phyloP scores from a whole-genome alignment of 2,888 invertebrate species.

The Caenorhabditis sulstoni region DNA sequence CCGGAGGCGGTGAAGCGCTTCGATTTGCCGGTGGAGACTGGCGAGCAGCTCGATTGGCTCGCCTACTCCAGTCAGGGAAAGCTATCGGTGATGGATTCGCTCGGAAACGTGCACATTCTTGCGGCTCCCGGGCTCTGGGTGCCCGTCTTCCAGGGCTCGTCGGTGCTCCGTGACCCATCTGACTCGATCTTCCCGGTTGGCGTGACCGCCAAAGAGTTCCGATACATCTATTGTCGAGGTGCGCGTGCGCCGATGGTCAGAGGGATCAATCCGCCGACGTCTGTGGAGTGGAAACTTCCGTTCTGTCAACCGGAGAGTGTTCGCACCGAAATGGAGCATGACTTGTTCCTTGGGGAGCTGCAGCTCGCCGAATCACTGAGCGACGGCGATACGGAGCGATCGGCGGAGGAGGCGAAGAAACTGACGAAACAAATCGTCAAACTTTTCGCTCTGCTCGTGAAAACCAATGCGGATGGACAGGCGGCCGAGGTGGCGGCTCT shows the following conservation, averaged over 20 bases:
- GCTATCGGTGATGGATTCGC: slow-evolving; percentile 71
- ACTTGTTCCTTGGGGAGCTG: slow-evolving; percentile 71
- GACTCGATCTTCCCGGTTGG: slow-evolving; percentile 76
- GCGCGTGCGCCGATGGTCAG: slow-evolving; percentile 60
- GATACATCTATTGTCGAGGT: slow-evolving; percentile 75
- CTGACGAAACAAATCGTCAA: slow-evolving; percentile 61
- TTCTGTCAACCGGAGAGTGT: slow-evolving; percentile 61
- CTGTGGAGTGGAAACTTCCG: slow-evolving; percentile 68
- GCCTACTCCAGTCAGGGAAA: slow-evolving; percentile 71
- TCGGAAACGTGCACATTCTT: slow-evolving; percentile 61
- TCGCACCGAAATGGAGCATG: slow-evolving; percentile 68
- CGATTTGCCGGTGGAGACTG: slow-evolving; percentile 55
- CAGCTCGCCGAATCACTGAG: slow-evolving; percentile 42
- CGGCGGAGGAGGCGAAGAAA: slow-evolving; percentile 2
- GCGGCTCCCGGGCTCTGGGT: slow-evolving; percentile 70
- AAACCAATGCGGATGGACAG: slow-evolving; percentile 63
- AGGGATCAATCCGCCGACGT: slow-evolving; percentile 64
- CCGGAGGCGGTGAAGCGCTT: slow-evolving; percentile 20
- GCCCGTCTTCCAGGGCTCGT: slow-evolving; percentile 73
- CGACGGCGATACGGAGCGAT: neutral
- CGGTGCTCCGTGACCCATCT: slow-evolving; percentile 57
- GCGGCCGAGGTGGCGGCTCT: slow-evolving; percentile 72
- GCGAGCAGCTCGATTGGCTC: slow-evolving; percentile 67
- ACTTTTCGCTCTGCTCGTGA: slow-evolving; percentile 69
- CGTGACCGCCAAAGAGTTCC: slow-evolving; percentile 65